These are phyloP conservation scores for Dynastes maya DNA, from an alignment of 2,888 invertebrate genomes.

Conservation along the genomic window DNA sequence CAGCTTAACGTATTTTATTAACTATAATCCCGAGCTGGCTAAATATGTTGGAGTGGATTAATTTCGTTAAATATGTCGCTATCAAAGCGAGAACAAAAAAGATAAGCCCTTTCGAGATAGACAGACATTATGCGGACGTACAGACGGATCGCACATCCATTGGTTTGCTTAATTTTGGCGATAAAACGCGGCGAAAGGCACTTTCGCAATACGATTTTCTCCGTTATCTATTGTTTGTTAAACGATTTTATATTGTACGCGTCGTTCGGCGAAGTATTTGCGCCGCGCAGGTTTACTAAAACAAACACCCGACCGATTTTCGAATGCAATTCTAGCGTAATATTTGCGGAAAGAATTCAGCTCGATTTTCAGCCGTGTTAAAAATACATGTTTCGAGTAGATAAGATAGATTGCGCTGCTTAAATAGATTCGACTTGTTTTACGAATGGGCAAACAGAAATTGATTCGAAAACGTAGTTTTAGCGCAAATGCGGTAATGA, in stretches of 20 bases:
- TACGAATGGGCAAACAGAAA: too few relatives aligned
- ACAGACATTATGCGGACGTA: neutral
- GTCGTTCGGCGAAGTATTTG: neutral
- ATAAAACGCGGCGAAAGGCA: neutral
- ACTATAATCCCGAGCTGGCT: conserved; percentile 5
- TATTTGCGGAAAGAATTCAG: too few relatives aligned
- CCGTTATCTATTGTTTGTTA: neutral
- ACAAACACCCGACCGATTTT: too few relatives aligned
- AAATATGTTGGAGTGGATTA: neutral
- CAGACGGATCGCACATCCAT: too few relatives aligned
- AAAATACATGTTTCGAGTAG: too few relatives aligned
- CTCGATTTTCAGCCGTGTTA: too few relatives aligned
- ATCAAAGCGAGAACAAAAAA: neutral
- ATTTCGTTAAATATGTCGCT: neutral
- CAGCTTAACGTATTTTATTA: neutral
- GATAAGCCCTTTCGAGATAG: neutral
- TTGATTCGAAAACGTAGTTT: too few relatives aligned
- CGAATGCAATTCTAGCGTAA: too few relatives aligned
- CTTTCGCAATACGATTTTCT: neutral
- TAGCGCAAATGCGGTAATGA: too few relatives aligned
- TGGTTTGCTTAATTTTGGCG: neutral
- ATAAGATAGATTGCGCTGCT: too few relatives aligned
- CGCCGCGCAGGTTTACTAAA: too few relatives aligned
- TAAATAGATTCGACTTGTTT: too few relatives aligned
- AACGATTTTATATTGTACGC: neutral